Base-by-base conservation (phyloP, 1,140 invertebrate genomes). In the Apis dorsata region DNA sequence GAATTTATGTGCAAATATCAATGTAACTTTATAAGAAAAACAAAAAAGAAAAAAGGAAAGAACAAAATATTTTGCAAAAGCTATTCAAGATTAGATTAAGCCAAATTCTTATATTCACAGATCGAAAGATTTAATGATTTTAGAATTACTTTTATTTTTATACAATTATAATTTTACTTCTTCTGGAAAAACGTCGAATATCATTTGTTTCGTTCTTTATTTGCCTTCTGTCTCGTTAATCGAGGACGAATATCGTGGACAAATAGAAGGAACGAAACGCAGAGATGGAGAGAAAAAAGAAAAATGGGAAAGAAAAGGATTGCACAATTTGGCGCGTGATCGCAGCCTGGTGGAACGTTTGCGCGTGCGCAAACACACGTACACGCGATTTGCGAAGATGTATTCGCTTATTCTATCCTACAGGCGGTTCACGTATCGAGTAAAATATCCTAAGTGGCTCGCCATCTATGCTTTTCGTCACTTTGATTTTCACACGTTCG, bases 241-340 rank as follows among this genome's bases (percentile, higher is more conserved):
- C 21, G 24, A 82, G 51, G 59, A 76, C 72, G 57, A 62, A 85
- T 72, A 24, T 28, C 57, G 13, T 10, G 63, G 49, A 28, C 1
- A 28, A 68, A 68, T 5, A 21, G 21, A 71, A 60, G 49, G 11
- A 59, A 12, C 21, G 21, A 13, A 44, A 53, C 57, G 75, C 53
- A 53, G 68, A 75, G 55, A 24, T 15, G 68, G 12, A 21, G 62
- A 15, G 28, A 57, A n/a, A 10, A 57, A 78, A 15, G 34, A 59
- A 69, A 69, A 60, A 81, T 53, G 24, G 70, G 34, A 66, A 65
- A 62, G 51, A 81, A 68, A 66, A 28, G 51, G 59, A 86, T 88
- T 86, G 86, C 82, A 86, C 85, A 88, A 86, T 88, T 85, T 75
- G 85, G 85, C 82, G 71, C 86, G 78, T 88, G 82, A 88, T 86